Percentiles rank a stretch among this genome's conserved stretches.
Evolutionary conservation across 53 echinoderm and acorn worm species (phyloP).

Genomic region (Actinopyga echinites): DNA sequence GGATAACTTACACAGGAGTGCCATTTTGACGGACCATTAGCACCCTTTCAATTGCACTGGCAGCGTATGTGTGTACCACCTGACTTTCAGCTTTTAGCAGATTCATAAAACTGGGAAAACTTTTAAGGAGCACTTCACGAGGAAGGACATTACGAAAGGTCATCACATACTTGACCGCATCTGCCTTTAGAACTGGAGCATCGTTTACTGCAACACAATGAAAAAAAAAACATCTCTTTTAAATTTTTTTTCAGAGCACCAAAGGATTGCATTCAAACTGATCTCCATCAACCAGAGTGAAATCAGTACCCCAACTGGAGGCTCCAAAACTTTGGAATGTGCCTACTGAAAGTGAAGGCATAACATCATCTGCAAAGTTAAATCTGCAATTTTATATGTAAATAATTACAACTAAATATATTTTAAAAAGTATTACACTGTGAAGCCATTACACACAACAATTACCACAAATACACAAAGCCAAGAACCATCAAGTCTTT

Average conservation of each 20-base stretch:
- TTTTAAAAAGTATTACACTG: too few relatives aligned
- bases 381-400: too few relatives aligned
- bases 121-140: slow-evolving; percentile 54
- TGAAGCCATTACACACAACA: too few relatives aligned
- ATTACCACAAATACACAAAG: too few relatives aligned
- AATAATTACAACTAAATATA: too few relatives aligned
- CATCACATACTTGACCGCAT: slow-evolving; percentile 92
- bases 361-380: too few relatives aligned
- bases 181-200: slow-evolving; percentile 88
- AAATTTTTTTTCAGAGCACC: not conserved
- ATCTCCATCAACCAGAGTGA: too few relatives aligned
- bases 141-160: slow-evolving; percentile 84
- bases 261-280: not conserved
- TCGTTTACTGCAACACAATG: slow-evolving; percentile 63
- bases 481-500: too few relatives aligned
- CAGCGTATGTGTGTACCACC: slow-evolving; percentile 95
- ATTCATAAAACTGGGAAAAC: slow-evolving; percentile 69
- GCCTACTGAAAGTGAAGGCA: too few relatives aligned
- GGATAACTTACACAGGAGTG: slow-evolving; percentile 64
- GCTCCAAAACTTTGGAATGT: too few relatives aligned
- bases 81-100: slow-evolving; percentile 82
- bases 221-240: not conserved
- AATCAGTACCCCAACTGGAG: too few relatives aligned
- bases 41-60: slow-evolving; percentile 76
- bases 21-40: slow-evolving; percentile 59